A percentile compares a stretch with the other conserved stretches of the same genome.
These are phyloP conservation scores for Plumapathes pennacea DNA, from an alignment of 92 coral and sea anemone genomes.

Conservation along the genomic window DNA sequence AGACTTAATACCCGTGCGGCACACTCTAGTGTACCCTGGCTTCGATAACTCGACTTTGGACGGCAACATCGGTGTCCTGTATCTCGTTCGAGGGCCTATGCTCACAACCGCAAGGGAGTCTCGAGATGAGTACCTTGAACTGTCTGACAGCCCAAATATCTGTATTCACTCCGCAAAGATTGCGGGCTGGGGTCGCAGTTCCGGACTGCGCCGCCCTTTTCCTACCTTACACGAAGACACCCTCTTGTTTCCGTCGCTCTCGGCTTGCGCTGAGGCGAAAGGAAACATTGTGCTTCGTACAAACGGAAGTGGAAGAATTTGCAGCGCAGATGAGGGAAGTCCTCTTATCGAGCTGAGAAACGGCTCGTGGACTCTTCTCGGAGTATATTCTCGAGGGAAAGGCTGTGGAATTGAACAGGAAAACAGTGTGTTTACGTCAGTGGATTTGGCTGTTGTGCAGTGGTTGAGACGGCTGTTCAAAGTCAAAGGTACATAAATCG, in stretches of 20 bases:
- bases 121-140: conserved; percentile 1
- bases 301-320: conserved; percentile 37
- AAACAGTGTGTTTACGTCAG: conserved; percentile 51
- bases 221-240: conserved; percentile 45
- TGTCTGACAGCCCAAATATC: background rate
- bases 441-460: conserved; percentile 25
- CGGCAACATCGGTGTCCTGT: conserved; percentile 61
- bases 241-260: conserved; percentile 24
- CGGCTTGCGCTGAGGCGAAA: conserved; percentile 35
- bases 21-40: conserved; percentile 49
- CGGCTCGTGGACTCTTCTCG: conserved; percentile 44
- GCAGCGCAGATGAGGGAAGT: conserved; percentile 76
- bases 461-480: conserved; percentile 51
- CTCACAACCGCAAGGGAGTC: conserved; percentile 16
- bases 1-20: conserved; percentile 61
- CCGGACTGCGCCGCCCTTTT: conserved; percentile 33
- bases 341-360: conserved; percentile 49
- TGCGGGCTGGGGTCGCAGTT: conserved; percentile 76
- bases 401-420: conserved; percentile 53
- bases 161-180: conserved; percentile 19
- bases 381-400: conserved; percentile 73
- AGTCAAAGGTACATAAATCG: conserved; percentile 59
- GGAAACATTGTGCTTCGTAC: conserved; percentile 26
- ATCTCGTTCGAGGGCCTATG: conserved; percentile 54
- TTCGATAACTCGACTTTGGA: conserved; percentile 29